Conservation (phyloP, 2,888 invertebrate genomes). For the Mimumesa dahlbomi region DNA sequence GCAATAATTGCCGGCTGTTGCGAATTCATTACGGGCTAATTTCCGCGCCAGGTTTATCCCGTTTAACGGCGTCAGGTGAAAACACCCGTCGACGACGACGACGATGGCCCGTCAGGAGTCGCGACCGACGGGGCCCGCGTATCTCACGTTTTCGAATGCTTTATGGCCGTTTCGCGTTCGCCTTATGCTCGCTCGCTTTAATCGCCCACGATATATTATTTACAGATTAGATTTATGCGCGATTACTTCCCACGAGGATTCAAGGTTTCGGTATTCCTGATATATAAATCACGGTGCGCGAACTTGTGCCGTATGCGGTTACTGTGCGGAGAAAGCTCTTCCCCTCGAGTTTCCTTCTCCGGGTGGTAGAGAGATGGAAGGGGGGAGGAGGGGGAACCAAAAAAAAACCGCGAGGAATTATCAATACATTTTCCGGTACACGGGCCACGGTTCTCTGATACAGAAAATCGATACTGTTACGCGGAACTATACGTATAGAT, state of each 20-base stretch:
- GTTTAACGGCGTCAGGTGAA: neutral
- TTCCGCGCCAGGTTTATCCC: neutral
- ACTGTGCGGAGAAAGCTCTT: slow-evolving; percentile 42
- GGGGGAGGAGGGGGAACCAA: too few species aligned
- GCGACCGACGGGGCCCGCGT: slow-evolving; percentile 11
- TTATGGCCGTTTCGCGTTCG: slow-evolving; percentile 22
- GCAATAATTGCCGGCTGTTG: neutral
- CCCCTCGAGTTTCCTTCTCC: slow-evolving; percentile 5
- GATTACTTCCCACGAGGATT: slow-evolving; percentile 54
- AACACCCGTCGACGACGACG: neutral
- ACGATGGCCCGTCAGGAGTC: neutral
- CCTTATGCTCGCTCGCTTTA: slow-evolving; percentile 37
- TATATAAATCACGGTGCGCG: slow-evolving; percentile 44
- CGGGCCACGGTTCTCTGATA: too few species aligned
- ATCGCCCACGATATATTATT: slow-evolving; percentile 50
- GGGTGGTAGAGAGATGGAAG: slow-evolving; percentile 14
- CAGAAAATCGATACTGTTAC: too few species aligned
- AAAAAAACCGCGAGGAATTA: slow-evolving; percentile 30
- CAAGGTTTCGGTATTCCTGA: slow-evolving; percentile 45
- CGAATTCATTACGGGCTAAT: neutral
- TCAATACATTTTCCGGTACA: slow-evolving; percentile 4
- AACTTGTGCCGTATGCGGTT: slow-evolving; percentile 30
- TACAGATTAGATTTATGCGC: slow-evolving; percentile 50
- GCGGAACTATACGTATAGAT: too few species aligned
- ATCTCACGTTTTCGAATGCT: slow-evolving; percentile 4